A percentile compares a stretch with the other conserved stretches of the same genome.
These are phyloP conservation scores for Hycleus phaleratus DNA, from an alignment of 1,140 invertebrate species.

Conservation along the genomic window DNA sequence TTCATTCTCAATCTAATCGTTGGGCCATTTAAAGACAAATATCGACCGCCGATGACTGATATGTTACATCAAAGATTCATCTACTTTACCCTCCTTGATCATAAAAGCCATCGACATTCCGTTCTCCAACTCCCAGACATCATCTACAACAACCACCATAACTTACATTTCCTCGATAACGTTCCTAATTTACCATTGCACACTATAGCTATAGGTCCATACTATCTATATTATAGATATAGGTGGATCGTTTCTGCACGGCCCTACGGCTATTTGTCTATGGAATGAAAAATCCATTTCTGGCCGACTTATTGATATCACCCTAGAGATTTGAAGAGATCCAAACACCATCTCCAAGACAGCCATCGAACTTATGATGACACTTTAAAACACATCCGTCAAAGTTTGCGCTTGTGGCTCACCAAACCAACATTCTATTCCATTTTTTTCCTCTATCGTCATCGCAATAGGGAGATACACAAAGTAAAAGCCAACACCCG, in stretches of 20 bases:
- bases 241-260: slow-evolving; percentile 12
- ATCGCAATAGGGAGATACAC: not conserved
- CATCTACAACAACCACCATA: slow-evolving; percentile 5
- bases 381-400: slow-evolving; percentile 37
- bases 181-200: not conserved
- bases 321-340: slow-evolving; percentile 28
- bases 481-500: slow-evolving; percentile 18
- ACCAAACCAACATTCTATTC: slow-evolving; percentile 4
- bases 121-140: slow-evolving; percentile 2
- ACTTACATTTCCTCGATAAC: slow-evolving; percentile 2
- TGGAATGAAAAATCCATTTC: slow-evolving; percentile 41
- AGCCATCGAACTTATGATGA: slow-evolving; percentile 32
- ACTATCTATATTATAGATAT: not conserved
- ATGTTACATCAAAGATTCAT: too few relatives aligned
- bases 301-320: slow-evolving; percentile 41
- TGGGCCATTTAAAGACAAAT: too few relatives aligned
- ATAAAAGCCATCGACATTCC: slow-evolving; percentile 14
- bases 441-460: not conserved
- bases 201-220: not conserved
- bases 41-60: too few relatives aligned
- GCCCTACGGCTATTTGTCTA: slow-evolving; percentile 35
- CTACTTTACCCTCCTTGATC: not conserved
- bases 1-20: too few relatives aligned
- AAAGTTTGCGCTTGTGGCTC: slow-evolving; percentile 17
- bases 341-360: slow-evolving; percentile 29